Percentiles rank a stretch among this genome's conserved stretches.
phyloP scores from a whole-genome alignment of 2,113 vertebrate species.

The Noturus placidus region DNA sequence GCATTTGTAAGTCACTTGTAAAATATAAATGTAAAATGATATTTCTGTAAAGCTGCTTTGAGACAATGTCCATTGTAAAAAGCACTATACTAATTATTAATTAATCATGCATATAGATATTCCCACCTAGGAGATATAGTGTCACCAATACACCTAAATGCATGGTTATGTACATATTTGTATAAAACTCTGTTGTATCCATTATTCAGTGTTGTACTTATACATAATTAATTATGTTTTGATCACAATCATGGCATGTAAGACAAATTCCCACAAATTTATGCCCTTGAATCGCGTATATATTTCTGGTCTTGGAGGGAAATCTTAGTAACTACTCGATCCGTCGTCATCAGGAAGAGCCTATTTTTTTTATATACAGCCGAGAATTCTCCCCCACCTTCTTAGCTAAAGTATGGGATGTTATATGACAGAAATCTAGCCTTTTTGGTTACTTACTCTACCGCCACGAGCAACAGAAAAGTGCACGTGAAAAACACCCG shows the following conservation, averaged over 20 bases:
- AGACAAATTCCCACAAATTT: neutral
- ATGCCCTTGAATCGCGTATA: neutral
- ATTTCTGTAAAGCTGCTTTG: too few species aligned
- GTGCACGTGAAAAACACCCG: neutral
- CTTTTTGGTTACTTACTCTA: neutral
- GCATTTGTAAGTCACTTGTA: too few species aligned
- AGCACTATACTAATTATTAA: too few species aligned
- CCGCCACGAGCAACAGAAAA: neutral
- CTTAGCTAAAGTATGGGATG: neutral
- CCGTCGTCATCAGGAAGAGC: neutral
- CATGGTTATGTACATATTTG: neutral
- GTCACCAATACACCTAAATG: neutral
- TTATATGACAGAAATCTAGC: neutral
- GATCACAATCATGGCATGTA: neutral
- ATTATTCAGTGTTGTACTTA: neutral
- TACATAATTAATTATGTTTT: neutral
- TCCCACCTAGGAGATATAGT: neutral
- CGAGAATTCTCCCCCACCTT: neutral
- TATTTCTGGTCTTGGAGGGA: neutral
- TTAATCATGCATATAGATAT: neutral
- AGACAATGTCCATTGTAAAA: too few species aligned
- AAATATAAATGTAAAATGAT: too few species aligned
- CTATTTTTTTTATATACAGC: neutral
- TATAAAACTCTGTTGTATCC: neutral
- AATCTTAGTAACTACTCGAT: neutral